Evolutionary conservation across 1,140 invertebrate genomes (phyloP).

Genomic region (Drosophila pachea): DNA sequence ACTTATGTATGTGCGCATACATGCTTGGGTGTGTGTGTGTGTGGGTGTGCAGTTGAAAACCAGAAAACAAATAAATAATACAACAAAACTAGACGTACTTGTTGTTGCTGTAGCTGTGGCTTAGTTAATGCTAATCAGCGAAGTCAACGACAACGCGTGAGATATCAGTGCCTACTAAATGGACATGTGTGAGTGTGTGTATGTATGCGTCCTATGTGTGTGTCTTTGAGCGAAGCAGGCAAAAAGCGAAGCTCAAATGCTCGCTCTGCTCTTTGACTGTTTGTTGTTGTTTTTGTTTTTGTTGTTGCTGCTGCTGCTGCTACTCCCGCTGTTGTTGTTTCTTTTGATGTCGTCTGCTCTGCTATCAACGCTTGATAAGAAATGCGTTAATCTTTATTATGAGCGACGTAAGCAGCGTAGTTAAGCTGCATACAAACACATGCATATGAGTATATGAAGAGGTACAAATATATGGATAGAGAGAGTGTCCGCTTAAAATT

Average conservation of each 20-base stretch:
- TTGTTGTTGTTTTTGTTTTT: slow-evolving; percentile 16
- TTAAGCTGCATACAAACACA: slow-evolving; percentile 41
- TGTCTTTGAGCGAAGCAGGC: slow-evolving; percentile 33
- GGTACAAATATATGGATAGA: slow-evolving; percentile 2
- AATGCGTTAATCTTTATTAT: slow-evolving; percentile 77
- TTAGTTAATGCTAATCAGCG: slow-evolving; percentile 55
- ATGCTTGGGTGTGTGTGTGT: slow-evolving; percentile 14
- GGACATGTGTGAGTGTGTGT: slow-evolving; percentile 6
- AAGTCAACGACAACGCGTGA: slow-evolving; percentile 53
- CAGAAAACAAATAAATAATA: slow-evolving; percentile 75
- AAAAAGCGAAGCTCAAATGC: slow-evolving; percentile 45
- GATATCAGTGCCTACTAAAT: slow-evolving; percentile 46
- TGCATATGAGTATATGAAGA: slow-evolving; percentile 10
- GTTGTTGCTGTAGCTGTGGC: slow-evolving; percentile 35
- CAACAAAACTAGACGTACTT: slow-evolving; percentile 64
- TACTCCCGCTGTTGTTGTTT: slow-evolving; percentile 6
- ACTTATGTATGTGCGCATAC: slow-evolving; percentile 14
- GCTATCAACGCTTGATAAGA: slow-evolving; percentile 74
- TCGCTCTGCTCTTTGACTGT: slow-evolving; percentile 41
- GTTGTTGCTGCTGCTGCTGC: slow-evolving; percentile 14
- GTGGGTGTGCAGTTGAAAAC: slow-evolving; percentile 44
- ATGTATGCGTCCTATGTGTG: slow-evolving; percentile 2
- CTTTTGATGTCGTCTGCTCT: slow-evolving; percentile 35
- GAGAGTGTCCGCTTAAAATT: slow-evolving; percentile 33
- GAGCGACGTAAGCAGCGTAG: slow-evolving; percentile 51